Evolutionary conservation across 2,888 invertebrate genomes (phyloP), one percentile per base, ranked within the genome.

Genomic region (Euplexia lucipara): DNA sequence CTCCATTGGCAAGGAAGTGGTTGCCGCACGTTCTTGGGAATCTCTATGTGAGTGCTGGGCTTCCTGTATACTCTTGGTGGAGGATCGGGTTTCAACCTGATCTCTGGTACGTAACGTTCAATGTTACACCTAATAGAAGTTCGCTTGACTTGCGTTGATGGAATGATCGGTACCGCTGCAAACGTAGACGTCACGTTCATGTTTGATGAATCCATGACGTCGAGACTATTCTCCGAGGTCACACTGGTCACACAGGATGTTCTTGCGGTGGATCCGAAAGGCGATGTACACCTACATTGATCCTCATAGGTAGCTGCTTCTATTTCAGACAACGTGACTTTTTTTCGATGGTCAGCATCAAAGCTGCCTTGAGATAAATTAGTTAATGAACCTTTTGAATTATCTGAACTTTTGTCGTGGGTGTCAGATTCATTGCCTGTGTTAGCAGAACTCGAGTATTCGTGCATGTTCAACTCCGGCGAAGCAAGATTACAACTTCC

Each of bases 401-500:
- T 74, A 68, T 90, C 88, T 0, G 88, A 87, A 34, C 79, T 75
- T 75, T 94, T 95, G 37, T 92, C 93, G 42, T 90, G 91, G 51
- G 86, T 82, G 63, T 94, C 94, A 1, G 92, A 93, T 70, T 95
- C 92, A 73, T 91, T 91, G 18, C 91, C 90, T 16, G 86, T 84
- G 61, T 85, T 88, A n/a, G 85, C 84, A 26, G 87, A 83, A 54
- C 81, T 82, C 4, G 86, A 79, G 70, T 89, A 90, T 57, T 93
- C 93, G 52, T 91, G 93, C 88, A 93, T 89, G 45, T 93, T 92
- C n/a, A 96, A 94, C 89, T 97, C 97, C 0, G 97, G 97, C 0
- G 97, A 97, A 6, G 97, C 96, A 68, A 97, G 94, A 61, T 97
- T 97, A 85, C 97, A 97, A 90, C 98, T 98, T 30, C 98, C 98